Evolutionary conservation across 2,888 invertebrate genomes (phyloP), one percentile per base, ranked within the genome.

Genomic region (Cyclophora punctaria): DNA sequence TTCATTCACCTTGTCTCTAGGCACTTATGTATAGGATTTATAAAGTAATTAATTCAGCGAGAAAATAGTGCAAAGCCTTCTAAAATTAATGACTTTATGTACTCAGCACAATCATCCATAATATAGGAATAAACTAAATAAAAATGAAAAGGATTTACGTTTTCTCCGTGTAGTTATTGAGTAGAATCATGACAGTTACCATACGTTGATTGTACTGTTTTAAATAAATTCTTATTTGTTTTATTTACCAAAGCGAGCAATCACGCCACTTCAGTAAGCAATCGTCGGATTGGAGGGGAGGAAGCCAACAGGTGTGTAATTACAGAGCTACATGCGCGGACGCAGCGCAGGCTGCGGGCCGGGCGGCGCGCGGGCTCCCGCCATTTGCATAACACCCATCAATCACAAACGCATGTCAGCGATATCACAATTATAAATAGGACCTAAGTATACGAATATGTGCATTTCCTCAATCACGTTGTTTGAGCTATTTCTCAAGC

Each of bases 341-440:
- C 60, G 59, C 62, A 54, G 37, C 37, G 37, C 37, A 37, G 37
- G 4, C 4, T 37, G 62, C 57, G 60, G 40, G 52, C 48, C 54
- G 44, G 52, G 62, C 57, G 60, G 40, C 53, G 49, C 54, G 44
- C 53, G 51, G 48, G 52, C 69, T 70, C 70, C 60, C 67, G 79
- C 79, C 52, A 57, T 63, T 85, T 85, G 80, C 84, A 83, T 81
- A 82, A 84, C 77, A 74, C 61, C 67, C 61, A 55, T 62, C 71
- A 56, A 68, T 67, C 71, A 70, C 72, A 67, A 66, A 68, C 63
- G 60, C 61, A 60, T 64, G 56, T 59, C 59, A 53, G 50, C 54
- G 53, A 55, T 51, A 47, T 47, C 41, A 53, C 50, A 49, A 55
- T 56, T 48, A 58, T 20, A 20, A 20, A 20, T 20, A 20, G 20